Conservation (phyloP, 2,113 vertebrate genomes). For the Aldabrachelys gigantea region DNA sequence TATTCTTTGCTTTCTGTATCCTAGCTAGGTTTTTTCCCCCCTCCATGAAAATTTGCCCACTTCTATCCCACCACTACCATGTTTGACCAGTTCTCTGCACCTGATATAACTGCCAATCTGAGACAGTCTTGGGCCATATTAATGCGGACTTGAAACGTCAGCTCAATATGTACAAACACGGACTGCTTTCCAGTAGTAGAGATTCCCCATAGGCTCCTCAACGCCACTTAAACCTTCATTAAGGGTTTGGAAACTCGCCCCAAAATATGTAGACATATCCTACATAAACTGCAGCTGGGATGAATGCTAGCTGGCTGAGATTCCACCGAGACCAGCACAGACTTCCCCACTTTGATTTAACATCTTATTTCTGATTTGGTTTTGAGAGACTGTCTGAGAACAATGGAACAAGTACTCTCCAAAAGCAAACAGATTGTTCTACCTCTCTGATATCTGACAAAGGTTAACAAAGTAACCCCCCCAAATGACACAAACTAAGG, state of each 20-base stretch:
- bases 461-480: neutral
- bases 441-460: neutral
- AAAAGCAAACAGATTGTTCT: neutral
- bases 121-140: neutral
- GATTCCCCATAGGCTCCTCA: neutral
- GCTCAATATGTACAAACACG: neutral
- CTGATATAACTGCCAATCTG: accelerated
- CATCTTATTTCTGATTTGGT: neutral
- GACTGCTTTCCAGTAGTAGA: neutral
- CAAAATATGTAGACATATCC: neutral
- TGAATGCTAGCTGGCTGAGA: accelerated
- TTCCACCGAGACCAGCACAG: neutral
- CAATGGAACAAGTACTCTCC: neutral
- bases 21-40: neutral
- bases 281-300: neutral
- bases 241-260: neutral
- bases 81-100: accelerated
- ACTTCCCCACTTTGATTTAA: neutral
- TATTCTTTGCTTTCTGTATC: neutral
- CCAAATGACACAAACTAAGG: too few relatives aligned
- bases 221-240: neutral
- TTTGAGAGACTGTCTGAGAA: neutral
- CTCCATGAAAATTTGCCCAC: neutral
- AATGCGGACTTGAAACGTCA: neutral
- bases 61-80: neutral